A percentile compares a stretch with the other conserved stretches of the same genome.
Conservation (phyloP, 2,888 invertebrate species). For the Phlogophora meticulosa region DNA sequence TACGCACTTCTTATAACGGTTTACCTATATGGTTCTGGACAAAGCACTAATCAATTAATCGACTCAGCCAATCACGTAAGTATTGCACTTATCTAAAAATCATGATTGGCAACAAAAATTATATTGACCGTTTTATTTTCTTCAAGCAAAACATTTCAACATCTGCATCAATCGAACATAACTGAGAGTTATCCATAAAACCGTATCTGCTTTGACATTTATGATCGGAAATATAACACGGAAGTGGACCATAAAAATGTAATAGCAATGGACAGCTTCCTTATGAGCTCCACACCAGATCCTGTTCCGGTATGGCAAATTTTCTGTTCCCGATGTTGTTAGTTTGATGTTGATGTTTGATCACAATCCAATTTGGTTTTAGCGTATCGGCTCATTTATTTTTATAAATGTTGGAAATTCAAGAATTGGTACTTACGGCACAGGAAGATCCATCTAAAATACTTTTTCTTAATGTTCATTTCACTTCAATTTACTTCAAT, state of each 20-base stretch:
- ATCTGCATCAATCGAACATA: background rate
- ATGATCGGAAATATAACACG: background rate
- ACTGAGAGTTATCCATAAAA: no score
- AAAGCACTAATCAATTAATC: no score
- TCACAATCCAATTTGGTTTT: no score
- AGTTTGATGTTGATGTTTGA: background rate
- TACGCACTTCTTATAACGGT: no score
- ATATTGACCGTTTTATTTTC: background rate
- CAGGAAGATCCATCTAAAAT: no score
- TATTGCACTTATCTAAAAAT: background rate
- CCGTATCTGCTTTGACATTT: background rate
- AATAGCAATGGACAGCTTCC: background rate
- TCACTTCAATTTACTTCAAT: no score
- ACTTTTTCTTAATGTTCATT: no score
- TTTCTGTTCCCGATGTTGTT: background rate
- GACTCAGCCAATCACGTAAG: background rate
- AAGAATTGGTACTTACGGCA: no score
- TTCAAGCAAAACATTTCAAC: background rate
- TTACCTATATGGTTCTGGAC: no score
- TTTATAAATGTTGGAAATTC: no score
- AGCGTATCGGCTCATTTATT: no score
- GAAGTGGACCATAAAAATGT: conserved; percentile 2
- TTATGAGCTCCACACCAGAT: background rate
- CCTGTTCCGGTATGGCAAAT: background rate
- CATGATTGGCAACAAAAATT: background rate